phyloP scores from a whole-genome alignment of 1,140 invertebrate species.

The Hermetia illucens region DNA sequence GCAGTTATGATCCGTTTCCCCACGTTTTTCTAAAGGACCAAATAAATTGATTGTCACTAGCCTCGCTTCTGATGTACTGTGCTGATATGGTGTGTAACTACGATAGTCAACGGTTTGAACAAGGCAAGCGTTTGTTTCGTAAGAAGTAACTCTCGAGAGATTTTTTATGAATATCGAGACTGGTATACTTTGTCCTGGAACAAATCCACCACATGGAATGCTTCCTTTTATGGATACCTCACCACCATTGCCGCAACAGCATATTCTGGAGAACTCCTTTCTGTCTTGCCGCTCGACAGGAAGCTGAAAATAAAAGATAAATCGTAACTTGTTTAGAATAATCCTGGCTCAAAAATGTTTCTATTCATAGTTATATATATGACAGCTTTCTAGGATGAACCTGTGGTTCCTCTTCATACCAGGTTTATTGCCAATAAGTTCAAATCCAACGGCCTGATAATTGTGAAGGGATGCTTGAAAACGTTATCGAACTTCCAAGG shows the following conservation, averaged over 20 bases:
- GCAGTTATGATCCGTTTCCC: conserved; percentile 23
- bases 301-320: conserved; percentile 43
- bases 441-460: conserved; percentile 58
- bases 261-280: conserved; percentile 29
- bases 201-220: conserved; percentile 27
- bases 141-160: conserved; percentile 36
- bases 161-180: conserved; percentile 28
- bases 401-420: no score
- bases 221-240: conserved; percentile 26
- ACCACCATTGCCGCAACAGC: conserved; percentile 26
- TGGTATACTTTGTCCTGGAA: conserved; percentile 26
- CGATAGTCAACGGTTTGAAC: conserved; percentile 32
- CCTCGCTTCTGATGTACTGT: conserved; percentile 40
- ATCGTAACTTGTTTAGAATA: no score
- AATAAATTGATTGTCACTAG: conserved; percentile 37
- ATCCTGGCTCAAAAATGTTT: no score
- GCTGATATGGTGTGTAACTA: conserved; percentile 38
- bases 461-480: conserved; percentile 54
- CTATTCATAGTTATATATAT: no score
- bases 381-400: not conserved
- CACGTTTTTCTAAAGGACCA: conserved; percentile 37
- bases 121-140: conserved; percentile 34
- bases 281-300: conserved; percentile 37
- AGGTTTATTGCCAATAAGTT: conserved; percentile 35
- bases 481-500: conserved; percentile 62